phyloP scores from a whole-genome alignment of 2,888 invertebrate species.

The Oxystoma pomonae region DNA sequence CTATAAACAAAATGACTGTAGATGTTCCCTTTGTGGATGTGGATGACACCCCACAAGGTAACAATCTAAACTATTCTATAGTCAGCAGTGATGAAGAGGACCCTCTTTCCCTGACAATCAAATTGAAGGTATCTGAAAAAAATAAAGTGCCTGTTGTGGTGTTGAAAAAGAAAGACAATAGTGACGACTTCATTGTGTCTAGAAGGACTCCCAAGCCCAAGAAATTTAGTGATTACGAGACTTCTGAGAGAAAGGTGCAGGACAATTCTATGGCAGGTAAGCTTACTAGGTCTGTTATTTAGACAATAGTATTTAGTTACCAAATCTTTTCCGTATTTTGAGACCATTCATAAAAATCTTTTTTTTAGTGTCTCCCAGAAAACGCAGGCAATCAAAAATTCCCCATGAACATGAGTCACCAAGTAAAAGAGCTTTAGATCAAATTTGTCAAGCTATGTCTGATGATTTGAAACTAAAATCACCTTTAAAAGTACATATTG shows the following conservation, averaged over 20 bases:
- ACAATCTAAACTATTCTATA: slow-evolving; percentile 19
- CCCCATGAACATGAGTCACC: not conserved
- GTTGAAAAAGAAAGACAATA: slow-evolving; percentile 1
- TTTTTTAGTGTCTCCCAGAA: slow-evolving; percentile 4
- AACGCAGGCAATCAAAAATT: slow-evolving; percentile 7
- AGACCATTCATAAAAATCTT: too few species aligned
- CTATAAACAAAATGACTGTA: slow-evolving; percentile 7
- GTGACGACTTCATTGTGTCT: not conserved
- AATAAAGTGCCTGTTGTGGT: slow-evolving; percentile 10
- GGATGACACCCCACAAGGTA: slow-evolving; percentile 12
- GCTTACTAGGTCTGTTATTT: too few species aligned
- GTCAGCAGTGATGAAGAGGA: slow-evolving; percentile 13
- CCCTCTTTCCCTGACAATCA: slow-evolving; percentile 9
- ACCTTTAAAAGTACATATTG: not conserved
- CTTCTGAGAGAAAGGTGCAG: slow-evolving; percentile 1
- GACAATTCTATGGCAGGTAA: not conserved
- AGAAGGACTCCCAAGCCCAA: slow-evolving; percentile 8
- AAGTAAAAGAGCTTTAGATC: not conserved
- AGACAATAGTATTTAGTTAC: too few species aligned
- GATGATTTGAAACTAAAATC: not conserved
- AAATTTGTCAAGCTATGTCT: not conserved
- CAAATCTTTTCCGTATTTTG: too few species aligned
- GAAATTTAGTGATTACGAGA: slow-evolving; percentile 5
- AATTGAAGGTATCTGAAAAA: slow-evolving; percentile 14
- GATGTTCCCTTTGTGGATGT: slow-evolving; percentile 6